Evolutionary conservation across 2,113 vertebrate species (phyloP).

Genomic region (Anarhynchus alexandrinus): DNA sequence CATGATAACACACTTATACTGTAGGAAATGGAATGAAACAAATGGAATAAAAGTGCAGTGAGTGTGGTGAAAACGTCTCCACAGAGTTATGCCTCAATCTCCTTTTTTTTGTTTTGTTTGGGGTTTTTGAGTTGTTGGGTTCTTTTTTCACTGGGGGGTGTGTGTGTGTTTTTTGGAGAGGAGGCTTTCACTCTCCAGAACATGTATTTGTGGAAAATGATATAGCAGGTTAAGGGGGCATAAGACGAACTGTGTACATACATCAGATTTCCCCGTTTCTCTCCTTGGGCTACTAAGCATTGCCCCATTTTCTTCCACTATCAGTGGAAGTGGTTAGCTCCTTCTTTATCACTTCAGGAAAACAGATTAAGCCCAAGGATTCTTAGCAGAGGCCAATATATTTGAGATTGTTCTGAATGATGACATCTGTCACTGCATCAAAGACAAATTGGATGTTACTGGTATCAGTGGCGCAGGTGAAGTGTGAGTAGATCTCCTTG

Average conservation of each 20-base stretch:
- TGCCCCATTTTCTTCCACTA: constrained; percentile 26
- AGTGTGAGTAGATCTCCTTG: constrained; percentile 99
- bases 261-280: constrained; percentile 38
- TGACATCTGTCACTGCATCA: constrained; percentile 98
- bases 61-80: constrained; percentile 45
- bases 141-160: background rate
- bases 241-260: constrained; percentile 24
- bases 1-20: constrained; percentile 30
- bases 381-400: constrained; percentile 98
- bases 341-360: constrained; percentile 35
- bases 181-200: background rate
- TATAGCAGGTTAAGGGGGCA: constrained; percentile 7
- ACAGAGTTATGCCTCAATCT: constrained; percentile 36
- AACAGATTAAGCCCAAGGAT: constrained; percentile 3
- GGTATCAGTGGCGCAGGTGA: constrained; percentile 87
- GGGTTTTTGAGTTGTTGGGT: background rate
- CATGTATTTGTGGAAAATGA: background rate
- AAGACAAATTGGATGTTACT: constrained; percentile 99
- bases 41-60: constrained; percentile 51
- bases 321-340: constrained; percentile 21
- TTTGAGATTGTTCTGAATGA: constrained; percentile 99
- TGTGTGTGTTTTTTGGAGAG: background rate
- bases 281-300: constrained; percentile 30
- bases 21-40: constrained; percentile 49
- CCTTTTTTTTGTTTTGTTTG: background rate